These are phyloP conservation scores for Nomada lathburiana DNA, from an alignment of 2,888 invertebrate genomes.

Conservation along the genomic window DNA sequence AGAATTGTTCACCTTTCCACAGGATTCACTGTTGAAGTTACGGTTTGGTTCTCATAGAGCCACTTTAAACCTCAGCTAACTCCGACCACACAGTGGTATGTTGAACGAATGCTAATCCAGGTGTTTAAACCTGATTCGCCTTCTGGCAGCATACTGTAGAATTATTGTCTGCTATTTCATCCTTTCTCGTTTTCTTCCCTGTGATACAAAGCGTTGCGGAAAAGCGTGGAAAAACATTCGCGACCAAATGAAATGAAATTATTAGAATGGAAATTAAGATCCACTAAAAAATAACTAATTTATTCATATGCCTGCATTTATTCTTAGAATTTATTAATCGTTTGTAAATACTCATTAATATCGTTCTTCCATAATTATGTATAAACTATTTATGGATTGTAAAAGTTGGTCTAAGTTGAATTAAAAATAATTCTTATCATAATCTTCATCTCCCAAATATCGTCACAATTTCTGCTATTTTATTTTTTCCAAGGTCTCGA, in stretches of 20 bases:
- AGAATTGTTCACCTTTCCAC: background rate
- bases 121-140: slow-evolving; percentile 51
- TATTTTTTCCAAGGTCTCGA: no score
- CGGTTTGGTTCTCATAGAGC: slow-evolving; percentile 27
- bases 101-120: slow-evolving; percentile 62
- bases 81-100: slow-evolving; percentile 24
- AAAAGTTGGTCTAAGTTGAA: no score
- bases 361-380: no score
- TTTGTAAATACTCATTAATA: no score
- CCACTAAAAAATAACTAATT: no score
- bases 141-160: slow-evolving; percentile 25
- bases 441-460: no score
- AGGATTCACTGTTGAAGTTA: background rate
- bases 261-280: background rate
- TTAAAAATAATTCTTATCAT: no score
- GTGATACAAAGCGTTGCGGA: background rate
- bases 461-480: no score
- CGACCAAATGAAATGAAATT: background rate
- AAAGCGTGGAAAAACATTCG: background rate
- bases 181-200: background rate
- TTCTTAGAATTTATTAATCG: no score
- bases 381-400: no score
- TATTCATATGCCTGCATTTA: no score
- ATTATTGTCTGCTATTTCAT: slow-evolving; percentile 47
- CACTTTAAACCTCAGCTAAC: slow-evolving; percentile 57